phyloP scores from a whole-genome alignment of 2,113 vertebrate species.

The Pedionomus torquatus region DNA sequence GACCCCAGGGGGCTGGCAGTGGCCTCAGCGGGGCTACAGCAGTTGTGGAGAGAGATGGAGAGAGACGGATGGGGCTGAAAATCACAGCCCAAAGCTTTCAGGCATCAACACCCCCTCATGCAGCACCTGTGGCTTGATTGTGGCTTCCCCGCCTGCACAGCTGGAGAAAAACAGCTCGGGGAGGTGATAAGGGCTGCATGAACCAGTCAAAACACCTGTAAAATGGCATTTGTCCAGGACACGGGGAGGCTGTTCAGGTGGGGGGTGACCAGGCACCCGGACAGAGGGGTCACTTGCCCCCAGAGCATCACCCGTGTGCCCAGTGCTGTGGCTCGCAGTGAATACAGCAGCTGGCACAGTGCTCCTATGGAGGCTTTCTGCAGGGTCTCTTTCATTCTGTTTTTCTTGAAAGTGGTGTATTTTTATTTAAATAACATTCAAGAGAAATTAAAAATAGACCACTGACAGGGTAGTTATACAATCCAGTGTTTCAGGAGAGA shows the following conservation, averaged over 20 bases:
- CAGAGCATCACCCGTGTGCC: fast-evolving
- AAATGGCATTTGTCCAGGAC: background rate
- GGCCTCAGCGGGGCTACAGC: background rate
- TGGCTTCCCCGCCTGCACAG: background rate
- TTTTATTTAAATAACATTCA: background rate
- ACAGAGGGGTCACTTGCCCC: background rate
- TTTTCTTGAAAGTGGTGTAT: background rate
- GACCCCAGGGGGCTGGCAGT: background rate
- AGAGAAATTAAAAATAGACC: background rate
- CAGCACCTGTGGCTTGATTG: background rate
- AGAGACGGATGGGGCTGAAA: background rate
- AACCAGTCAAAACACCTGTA: background rate
- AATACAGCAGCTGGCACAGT: fast-evolving
- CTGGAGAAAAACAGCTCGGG: background rate
- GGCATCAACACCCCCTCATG: fast-evolving
- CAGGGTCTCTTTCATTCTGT: fast-evolving
- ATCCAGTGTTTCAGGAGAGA: background rate
- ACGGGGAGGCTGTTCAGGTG: background rate
- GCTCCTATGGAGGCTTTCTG: background rate
- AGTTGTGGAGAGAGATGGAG: background rate
- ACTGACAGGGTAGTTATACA: background rate
- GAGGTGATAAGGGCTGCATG: background rate
- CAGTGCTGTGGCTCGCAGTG: fast-evolving
- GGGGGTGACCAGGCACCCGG: background rate
- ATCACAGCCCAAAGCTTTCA: fast-evolving